Conservation (phyloP, 2,888 invertebrate species). For the Rhimphoctona megacephalus region DNA sequence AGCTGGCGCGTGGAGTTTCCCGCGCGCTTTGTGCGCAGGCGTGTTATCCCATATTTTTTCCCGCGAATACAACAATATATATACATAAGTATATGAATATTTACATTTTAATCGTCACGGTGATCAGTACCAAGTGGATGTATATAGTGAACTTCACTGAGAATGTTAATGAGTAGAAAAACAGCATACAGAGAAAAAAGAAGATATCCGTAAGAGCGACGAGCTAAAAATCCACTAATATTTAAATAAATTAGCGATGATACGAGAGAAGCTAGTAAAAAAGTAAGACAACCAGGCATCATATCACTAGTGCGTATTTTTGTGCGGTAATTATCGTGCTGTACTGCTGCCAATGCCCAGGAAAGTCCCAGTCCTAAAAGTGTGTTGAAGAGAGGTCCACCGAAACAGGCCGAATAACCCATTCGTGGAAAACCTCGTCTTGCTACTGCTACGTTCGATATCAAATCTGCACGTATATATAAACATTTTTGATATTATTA, state of each 20-base stretch:
- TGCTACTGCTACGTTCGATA: conserved; percentile 88
- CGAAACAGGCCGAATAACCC: conserved; percentile 89
- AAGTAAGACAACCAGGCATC: conserved; percentile 84
- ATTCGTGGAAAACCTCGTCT: conserved; percentile 88
- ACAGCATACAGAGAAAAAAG: conserved; percentile 85
- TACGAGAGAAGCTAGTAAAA: conserved; percentile 84
- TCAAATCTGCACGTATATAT: conserved; percentile 85
- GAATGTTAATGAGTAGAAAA: conserved; percentile 85
- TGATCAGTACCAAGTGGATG: conserved; percentile 83
- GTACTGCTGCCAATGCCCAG: conserved; percentile 78
- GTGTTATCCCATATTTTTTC: not conserved
- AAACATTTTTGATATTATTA: not conserved
- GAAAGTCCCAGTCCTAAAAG: conserved; percentile 85
- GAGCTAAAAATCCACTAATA: conserved; percentile 84
- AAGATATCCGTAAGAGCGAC: conserved; percentile 85
- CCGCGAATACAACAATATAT: not conserved
- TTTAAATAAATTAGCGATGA: conserved; percentile 84
- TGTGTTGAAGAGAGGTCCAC: conserved; percentile 88
- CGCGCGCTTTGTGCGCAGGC: conserved; percentile 21
- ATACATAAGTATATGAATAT: not conserved
- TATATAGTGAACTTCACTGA: conserved; percentile 85
- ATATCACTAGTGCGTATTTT: conserved; percentile 83
- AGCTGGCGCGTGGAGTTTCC: conserved; percentile 29
- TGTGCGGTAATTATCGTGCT: conserved; percentile 70
- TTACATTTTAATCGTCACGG: conserved; percentile 61